Evolutionary conservation across 2,113 vertebrate genomes (phyloP), one percentile per base, ranked within the genome.

Genomic region (Cyanoramphus novaezelandiae): DNA sequence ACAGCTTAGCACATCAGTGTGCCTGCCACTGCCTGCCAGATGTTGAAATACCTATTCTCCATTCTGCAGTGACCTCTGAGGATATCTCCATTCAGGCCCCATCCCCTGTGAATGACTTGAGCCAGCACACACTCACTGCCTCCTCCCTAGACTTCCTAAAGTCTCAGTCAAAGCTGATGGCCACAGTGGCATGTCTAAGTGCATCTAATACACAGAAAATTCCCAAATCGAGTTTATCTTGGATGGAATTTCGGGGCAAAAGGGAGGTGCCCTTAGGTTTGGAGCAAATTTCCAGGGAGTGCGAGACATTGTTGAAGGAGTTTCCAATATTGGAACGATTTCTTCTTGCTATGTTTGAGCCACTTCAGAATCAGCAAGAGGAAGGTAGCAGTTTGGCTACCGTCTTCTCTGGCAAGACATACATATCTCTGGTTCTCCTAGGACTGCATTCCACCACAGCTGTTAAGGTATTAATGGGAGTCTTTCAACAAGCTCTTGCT

Each of bases 141-240:
- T 99, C 99, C 7, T 97, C 99, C 18, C 94, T 99, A 83, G 97
- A 98, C 69, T 99, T 99, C 90, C 97, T 99, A 4, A 99, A 99
- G 94, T 98, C 98, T 14, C 98, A 97, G 85, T 99, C 98, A 0
- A 98, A 98, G 27, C 92, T 99, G 2, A 96, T 98, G 84, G 99
- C 99, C 21, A 60, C 96, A 0, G 88, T 99, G 65, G 98, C 98
- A 4, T 99, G 99, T 88, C 97, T 99, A 18, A 98, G 97, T 20
- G 98, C 98, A 24, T 98, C 94, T 95, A 98, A 89, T 87, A 97
- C 96, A 14, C 91, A 68, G 86, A 98, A 82, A 86, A 95, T 83
- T 11, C 92, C 98, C 10, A 99, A 98, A 97, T 97, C 98, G 0
- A 97, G 98, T 79, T 97, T 99, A 43, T 98, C 98, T 5, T 98